These are phyloP conservation scores for Tympanoctomys barrerae DNA, from an alignment of 2,797 vertebrate species.

Conservation along the genomic window DNA sequence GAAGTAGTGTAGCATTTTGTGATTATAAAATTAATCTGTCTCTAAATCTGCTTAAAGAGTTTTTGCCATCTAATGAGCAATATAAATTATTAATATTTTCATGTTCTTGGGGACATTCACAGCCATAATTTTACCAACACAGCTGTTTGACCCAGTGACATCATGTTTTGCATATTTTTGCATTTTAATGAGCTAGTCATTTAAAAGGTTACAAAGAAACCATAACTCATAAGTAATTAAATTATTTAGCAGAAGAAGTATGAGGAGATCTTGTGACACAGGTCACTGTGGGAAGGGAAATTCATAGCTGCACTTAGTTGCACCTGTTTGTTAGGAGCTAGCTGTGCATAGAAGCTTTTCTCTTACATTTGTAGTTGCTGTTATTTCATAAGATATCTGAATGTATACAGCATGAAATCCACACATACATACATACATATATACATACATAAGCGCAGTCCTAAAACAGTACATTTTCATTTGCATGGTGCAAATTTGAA, in stretches of 20 bases:
- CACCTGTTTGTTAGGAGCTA: constrained; percentile 83
- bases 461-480: constrained; percentile 2
- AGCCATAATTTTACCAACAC: constrained; percentile 88
- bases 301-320: constrained; percentile 75
- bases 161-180: constrained; percentile 90
- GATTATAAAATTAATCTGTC: constrained; percentile 88
- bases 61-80: constrained; percentile 88
- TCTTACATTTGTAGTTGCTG: constrained; percentile 67
- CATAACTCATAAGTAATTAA: constrained; percentile 91
- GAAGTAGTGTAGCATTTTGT: constrained; percentile 86
- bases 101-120: constrained; percentile 87
- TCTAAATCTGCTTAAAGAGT: constrained; percentile 89
- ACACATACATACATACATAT: not conserved
- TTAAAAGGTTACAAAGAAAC: constrained; percentile 90
- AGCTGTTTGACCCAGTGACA: constrained; percentile 90
- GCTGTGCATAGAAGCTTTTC: constrained; percentile 65
- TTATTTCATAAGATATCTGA: constrained; percentile 71
- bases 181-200: constrained; percentile 89
- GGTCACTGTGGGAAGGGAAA: constrained; percentile 86
- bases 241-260: constrained; percentile 88
- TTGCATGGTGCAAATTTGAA: constrained; percentile 56
- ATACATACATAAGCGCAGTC: constrained; percentile 34
- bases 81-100: constrained; percentile 90
- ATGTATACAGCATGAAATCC: constrained; percentile 25
- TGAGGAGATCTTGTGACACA: constrained; percentile 85